phyloP scores from a whole-genome alignment of 1,140 invertebrate genomes.

The Nasonia giraulti region DNA sequence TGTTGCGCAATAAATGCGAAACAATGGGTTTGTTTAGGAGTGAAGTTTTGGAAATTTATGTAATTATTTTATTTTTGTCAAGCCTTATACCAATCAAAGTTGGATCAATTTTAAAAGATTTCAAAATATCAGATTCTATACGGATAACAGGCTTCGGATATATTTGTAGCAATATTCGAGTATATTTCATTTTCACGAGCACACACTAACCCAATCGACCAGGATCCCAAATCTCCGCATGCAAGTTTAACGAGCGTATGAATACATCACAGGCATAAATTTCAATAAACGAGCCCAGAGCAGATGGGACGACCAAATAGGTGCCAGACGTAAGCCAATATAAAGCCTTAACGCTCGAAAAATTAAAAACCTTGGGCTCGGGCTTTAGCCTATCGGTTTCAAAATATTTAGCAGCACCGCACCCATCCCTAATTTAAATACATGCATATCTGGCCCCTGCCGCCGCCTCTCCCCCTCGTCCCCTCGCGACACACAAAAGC shows the following conservation, averaged over 20 bases:
- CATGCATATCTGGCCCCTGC: neutral
- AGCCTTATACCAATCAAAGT: no score
- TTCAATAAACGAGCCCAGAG: neutral
- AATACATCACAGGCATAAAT: neutral
- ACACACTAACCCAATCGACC: neutral
- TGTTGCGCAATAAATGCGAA: neutral
- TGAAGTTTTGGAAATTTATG: no score
- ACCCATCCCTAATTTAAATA: conserved; percentile 26
- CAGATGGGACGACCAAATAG: neutral
- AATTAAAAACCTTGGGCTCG: neutral
- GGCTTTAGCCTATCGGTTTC: conserved; percentile 18
- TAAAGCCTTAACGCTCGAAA: conserved; percentile 15
- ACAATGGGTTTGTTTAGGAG: no score
- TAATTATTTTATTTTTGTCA: no score
- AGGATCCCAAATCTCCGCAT: neutral
- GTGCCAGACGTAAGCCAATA: neutral
- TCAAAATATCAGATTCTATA: no score
- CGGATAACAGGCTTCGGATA: no score
- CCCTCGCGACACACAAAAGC: neutral
- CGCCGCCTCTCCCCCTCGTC: neutral
- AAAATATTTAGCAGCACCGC: conserved; percentile 35
- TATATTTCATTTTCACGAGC: no score
- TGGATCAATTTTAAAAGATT: no score
- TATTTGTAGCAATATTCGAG: no score
- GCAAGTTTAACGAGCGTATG: neutral